Evolutionary conservation across 2,113 vertebrate genomes (phyloP).

Genomic region (Tylochromis polylepis): DNA sequence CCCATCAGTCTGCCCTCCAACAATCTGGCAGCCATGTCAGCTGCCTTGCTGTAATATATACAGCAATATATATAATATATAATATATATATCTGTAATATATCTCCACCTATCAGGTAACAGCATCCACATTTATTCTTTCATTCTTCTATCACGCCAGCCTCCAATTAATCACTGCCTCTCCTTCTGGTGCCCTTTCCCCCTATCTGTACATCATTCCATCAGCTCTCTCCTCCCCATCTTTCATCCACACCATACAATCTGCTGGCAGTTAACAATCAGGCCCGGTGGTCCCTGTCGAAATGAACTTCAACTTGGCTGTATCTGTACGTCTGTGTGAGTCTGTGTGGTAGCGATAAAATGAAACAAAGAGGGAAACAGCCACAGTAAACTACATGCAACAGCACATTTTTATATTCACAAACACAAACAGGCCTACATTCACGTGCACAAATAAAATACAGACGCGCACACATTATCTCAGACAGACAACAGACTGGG

Average conservation of each 20-base stretch:
- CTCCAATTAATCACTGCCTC: slow-evolving; percentile 25
- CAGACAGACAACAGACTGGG: slow-evolving; percentile 53
- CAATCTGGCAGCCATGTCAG: slow-evolving; percentile 41
- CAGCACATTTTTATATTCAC: neutral
- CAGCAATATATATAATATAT: no score
- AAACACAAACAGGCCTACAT: neutral
- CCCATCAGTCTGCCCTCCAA: slow-evolving; percentile 30
- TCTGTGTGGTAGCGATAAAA: neutral
- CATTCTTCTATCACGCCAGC: neutral
- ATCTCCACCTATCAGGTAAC: slow-evolving; percentile 58
- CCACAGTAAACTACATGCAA: neutral
- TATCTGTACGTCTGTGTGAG: neutral
- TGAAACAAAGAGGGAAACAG: neutral
- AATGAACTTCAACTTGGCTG: slow-evolving; percentile 1
- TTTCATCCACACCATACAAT: slow-evolving; percentile 33
- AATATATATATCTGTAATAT: no score
- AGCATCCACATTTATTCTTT: slow-evolving; percentile 37
- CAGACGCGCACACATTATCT: slow-evolving; percentile 30
- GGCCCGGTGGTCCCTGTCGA: slow-evolving; percentile 19
- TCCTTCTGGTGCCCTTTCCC: slow-evolving; percentile 48
- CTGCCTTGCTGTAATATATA: neutral
- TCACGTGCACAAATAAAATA: neutral
- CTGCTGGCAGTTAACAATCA: slow-evolving; percentile 44
- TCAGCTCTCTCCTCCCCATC: slow-evolving; percentile 16
- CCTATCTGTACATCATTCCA: slow-evolving; percentile 33